phyloP scores from a whole-genome alignment of 2,797 vertebrate genomes.

The Lagorchestes hirsutus region DNA sequence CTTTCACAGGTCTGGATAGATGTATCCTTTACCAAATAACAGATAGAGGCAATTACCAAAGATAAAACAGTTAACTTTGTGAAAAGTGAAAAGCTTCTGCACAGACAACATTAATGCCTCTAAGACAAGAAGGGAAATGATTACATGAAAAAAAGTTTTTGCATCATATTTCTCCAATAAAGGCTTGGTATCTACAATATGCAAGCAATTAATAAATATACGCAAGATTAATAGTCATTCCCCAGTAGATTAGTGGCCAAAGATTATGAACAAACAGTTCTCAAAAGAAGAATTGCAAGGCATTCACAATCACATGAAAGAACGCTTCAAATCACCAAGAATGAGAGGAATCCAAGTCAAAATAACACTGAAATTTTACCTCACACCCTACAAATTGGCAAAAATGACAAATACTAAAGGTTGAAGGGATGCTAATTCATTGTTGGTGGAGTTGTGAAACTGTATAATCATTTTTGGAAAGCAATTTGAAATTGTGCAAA shows the following conservation, averaged over 20 bases:
- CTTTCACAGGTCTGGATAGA: neutral
- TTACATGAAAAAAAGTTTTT: neutral
- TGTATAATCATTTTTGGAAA: neutral
- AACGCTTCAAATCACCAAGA: neutral
- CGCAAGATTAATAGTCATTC: neutral
- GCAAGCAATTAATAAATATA: neutral
- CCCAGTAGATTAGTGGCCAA: neutral
- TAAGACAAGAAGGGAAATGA: neutral
- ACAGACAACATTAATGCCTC: neutral
- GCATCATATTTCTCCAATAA: neutral
- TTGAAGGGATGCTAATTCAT: neutral
- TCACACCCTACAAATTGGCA: neutral
- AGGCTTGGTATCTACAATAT: neutral
- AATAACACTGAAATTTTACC: neutral
- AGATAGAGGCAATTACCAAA: neutral
- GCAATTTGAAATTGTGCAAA: neutral
- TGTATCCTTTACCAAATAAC: neutral
- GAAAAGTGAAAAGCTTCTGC: neutral
- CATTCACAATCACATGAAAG: neutral
- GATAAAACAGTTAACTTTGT: neutral
- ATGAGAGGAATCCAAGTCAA: neutral
- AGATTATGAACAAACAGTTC: neutral
- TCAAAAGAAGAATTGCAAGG: neutral
- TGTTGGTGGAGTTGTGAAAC: neutral
- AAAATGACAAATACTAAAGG: neutral